Conservation (phyloP, 2,888 invertebrate species). For the Smittia aterrima region DNA sequence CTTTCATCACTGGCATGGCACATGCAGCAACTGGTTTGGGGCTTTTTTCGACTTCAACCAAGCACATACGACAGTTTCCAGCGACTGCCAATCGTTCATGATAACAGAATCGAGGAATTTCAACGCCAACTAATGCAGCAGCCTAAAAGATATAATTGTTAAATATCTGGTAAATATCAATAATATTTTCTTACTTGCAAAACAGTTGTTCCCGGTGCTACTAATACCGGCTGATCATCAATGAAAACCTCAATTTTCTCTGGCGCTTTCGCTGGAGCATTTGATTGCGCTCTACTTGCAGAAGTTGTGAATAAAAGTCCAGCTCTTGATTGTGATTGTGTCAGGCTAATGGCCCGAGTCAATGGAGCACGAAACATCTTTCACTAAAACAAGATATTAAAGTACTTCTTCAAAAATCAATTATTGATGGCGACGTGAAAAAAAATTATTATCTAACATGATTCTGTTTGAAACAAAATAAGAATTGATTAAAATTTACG, state of each 20-base stretch:
- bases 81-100: conserved; percentile 98
- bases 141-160: conserved; percentile 62
- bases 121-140: conserved; percentile 90
- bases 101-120: conserved; percentile 98
- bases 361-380: conserved; percentile 77
- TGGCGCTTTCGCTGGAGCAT: conserved; percentile 59
- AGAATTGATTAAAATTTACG: too few relatives aligned
- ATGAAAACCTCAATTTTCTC: conserved; percentile 93
- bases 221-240: conserved; percentile 92
- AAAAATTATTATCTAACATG: conserved; percentile 37
- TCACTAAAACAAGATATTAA: background rate
- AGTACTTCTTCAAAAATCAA: background rate
- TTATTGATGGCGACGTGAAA: conserved; percentile 9
- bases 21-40: conserved; percentile 98
- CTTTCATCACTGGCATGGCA: conserved; percentile 99
- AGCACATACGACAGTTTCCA: conserved; percentile 99
- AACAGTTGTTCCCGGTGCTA: conserved; percentile 95
- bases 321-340: conserved; percentile 51
- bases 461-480: too few relatives aligned
- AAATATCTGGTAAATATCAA: background rate
- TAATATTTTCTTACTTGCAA: conserved; percentile 67
- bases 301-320: conserved; percentile 53
- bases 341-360: conserved; percentile 62
- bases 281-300: conserved; percentile 52
- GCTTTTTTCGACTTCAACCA: conserved; percentile 98